These are phyloP conservation scores for Xenopus laevis DNA, from an alignment of 2,113 vertebrate species.

Conservation along the genomic window DNA sequence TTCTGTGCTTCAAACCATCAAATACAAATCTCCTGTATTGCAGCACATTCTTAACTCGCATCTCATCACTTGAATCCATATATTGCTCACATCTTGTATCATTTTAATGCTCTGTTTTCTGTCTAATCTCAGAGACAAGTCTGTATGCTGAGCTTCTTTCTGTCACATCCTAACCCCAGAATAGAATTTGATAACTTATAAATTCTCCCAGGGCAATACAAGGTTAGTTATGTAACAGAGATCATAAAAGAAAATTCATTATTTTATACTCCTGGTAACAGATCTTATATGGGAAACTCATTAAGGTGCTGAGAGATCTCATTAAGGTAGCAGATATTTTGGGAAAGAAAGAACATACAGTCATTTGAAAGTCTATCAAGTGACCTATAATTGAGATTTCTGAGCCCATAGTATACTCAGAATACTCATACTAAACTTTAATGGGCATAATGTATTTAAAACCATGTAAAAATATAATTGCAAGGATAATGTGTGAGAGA, in stretches of 20 bases:
- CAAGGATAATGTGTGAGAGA: no score
- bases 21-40: no score
- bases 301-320: slow-evolving; percentile 11
- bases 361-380: background rate
- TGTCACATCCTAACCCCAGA: background rate
- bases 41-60: no score
- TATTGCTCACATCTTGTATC: no score
- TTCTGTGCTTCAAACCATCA: no score
- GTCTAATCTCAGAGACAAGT: no score
- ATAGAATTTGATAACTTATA: background rate
- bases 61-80: no score
- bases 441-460: no score
- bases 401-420: background rate
- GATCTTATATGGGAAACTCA: slow-evolving; percentile 7
- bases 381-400: slow-evolving; percentile 11
- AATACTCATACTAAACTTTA: no score
- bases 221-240: slow-evolving; percentile 1
- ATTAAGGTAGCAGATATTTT: slow-evolving; percentile 2
- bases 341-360: slow-evolving; percentile 4
- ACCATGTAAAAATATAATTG: no score
- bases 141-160: background rate
- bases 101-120: no score
- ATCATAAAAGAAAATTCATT: slow-evolving; percentile 9
- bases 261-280: background rate
- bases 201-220: background rate